These are phyloP conservation scores for Yoshiicerus persimilis DNA, from an alignment of 1,140 invertebrate species.

Conservation along the genomic window DNA sequence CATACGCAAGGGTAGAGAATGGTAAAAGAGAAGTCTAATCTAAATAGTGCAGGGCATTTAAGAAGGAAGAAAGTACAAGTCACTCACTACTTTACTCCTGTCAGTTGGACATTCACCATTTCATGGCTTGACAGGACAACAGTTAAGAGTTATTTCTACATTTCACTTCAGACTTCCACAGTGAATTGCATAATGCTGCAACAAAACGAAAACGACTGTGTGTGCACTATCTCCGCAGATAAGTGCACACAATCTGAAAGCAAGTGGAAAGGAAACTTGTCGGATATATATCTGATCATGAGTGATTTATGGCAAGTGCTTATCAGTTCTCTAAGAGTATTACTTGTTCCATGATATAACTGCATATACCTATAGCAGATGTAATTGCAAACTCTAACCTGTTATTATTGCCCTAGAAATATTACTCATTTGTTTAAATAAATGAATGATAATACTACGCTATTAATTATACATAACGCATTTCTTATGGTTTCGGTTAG, in stretches of 20 bases:
- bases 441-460: too few species aligned
- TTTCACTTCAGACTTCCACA: neutral
- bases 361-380: neutral
- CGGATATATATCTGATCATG: neutral
- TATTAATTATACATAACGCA: too few species aligned
- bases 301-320: neutral
- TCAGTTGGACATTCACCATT: neutral
- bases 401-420: too few species aligned
- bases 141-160: neutral
- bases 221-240: neutral
- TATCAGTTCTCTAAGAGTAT: neutral
- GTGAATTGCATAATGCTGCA: neutral
- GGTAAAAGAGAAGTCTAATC: neutral
- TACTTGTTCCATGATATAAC: neutral
- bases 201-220: neutral
- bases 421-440: too few species aligned
- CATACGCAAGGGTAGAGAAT: neutral
- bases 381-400: too few species aligned
- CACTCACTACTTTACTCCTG: neutral
- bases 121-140: neutral
- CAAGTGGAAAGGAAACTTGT: conserved; percentile 12
- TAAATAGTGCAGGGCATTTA: neutral
- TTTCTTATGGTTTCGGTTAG: too few species aligned
- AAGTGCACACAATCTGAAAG: neutral
- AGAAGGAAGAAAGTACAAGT: neutral